These are phyloP conservation scores for Choristoneura rosaceana DNA, from an alignment of 2,888 invertebrate species.

Conservation along the genomic window DNA sequence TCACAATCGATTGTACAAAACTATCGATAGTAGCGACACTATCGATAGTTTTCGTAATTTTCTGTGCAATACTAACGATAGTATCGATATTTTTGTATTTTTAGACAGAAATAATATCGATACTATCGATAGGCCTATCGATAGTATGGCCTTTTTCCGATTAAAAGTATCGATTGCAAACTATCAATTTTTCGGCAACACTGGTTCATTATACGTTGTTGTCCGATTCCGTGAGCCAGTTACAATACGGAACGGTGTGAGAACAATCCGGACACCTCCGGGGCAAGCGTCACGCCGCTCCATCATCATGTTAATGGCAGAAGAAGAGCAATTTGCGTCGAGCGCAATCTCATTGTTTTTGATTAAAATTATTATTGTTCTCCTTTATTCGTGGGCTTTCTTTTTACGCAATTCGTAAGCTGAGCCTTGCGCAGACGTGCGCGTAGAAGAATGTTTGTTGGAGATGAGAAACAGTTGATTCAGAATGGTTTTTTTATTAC, in stretches of 20 bases:
- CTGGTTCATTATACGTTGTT: no score
- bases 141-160: no score
- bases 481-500: not conserved
- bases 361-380: constrained; percentile 81
- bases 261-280: constrained; percentile 50
- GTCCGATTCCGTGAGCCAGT: not conserved
- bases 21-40: no score
- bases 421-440: constrained; percentile 45
- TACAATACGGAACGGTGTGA: constrained; percentile 54
- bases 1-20: no score
- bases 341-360: constrained; percentile 79
- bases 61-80: no score
- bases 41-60: no score
- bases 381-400: constrained; percentile 57
- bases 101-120: no score
- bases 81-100: no score
- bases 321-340: constrained; percentile 76
- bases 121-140: no score
- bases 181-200: no score
- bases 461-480: not conserved
- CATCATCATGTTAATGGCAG: constrained; percentile 73
- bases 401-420: constrained; percentile 51
- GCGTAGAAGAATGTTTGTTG: constrained; percentile 13
- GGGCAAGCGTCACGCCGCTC: constrained; percentile 60
- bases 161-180: no score